These are phyloP conservation scores for Stigmatopora argus DNA, from an alignment of 2,113 vertebrate species.

Conservation along the genomic window DNA sequence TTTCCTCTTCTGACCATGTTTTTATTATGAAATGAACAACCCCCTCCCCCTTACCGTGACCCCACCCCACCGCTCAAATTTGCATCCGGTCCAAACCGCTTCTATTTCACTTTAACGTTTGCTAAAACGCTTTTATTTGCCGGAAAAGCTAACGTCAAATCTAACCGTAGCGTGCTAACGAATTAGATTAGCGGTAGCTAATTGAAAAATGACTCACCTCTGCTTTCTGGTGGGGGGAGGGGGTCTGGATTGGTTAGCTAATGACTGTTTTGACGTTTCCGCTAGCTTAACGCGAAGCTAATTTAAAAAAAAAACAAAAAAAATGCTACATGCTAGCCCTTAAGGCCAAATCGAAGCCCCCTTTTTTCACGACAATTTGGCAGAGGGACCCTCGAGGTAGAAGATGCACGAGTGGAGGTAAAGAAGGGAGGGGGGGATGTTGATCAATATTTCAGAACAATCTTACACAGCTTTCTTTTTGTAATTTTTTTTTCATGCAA, in stretches of 20 bases:
- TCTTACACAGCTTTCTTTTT: constrained; percentile 97
- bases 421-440: constrained; percentile 56
- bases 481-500: constrained; percentile 96
- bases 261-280: neutral
- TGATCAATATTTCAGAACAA: constrained; percentile 80
- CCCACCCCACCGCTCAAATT: constrained; percentile 32
- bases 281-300: constrained; percentile 29
- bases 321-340: constrained; percentile 34
- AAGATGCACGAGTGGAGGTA: neutral
- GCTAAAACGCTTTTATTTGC: neutral
- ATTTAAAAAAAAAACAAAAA: constrained; percentile 43
- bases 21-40: constrained; percentile 37
- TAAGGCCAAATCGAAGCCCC: constrained; percentile 10
- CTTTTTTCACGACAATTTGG: constrained; percentile 30
- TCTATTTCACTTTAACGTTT: neutral
- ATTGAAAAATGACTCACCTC: neutral
- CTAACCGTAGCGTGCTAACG: constrained; percentile 16
- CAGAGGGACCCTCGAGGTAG: constrained; percentile 6
- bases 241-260: neutral
- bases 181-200: constrained; percentile 14
- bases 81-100: neutral
- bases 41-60: constrained; percentile 24
- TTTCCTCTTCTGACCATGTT: constrained; percentile 54
- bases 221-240: constrained; percentile 33
- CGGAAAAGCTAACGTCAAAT: constrained; percentile 11